A percentile compares a stretch with the other conserved stretches of the same genome.
phyloP scores from a whole-genome alignment of 2,797 vertebrate species.

The Eidolon dupreanum region DNA sequence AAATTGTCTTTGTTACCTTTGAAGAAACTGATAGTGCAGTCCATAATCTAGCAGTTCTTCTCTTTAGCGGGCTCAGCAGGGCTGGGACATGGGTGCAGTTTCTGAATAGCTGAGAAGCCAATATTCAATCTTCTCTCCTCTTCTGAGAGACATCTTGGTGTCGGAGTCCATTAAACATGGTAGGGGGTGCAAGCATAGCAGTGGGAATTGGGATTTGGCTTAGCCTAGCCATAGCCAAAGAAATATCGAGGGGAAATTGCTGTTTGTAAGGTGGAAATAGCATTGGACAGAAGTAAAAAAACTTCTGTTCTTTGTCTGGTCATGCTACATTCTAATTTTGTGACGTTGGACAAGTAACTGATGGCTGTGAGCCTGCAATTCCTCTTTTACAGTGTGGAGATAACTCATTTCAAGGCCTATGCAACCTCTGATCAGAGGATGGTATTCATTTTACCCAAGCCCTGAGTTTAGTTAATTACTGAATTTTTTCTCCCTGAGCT shows the following conservation, averaged over 20 bases:
- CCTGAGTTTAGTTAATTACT: slow-evolving; percentile 54
- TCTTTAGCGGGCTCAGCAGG: neutral
- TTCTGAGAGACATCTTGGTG: neutral
- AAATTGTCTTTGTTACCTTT: neutral
- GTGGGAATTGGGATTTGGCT: neutral
- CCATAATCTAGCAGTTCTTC: neutral
- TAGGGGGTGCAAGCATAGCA: neutral
- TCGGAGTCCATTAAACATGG: neutral
- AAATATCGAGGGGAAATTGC: neutral
- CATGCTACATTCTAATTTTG: slow-evolving; percentile 33
- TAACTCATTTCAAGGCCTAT: slow-evolving; percentile 25
- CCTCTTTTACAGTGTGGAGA: slow-evolving; percentile 1
- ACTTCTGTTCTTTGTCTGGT: neutral
- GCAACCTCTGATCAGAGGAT: slow-evolving; percentile 43
- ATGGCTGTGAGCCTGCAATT: neutral
- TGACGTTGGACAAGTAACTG: neutral
- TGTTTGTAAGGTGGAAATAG: slow-evolving; percentile 1
- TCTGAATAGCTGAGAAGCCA: neutral
- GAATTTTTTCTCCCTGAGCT: slow-evolving; percentile 10
- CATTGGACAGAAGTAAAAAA: neutral
- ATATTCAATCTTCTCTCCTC: neutral
- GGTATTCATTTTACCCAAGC: slow-evolving; percentile 56
- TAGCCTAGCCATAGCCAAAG: neutral
- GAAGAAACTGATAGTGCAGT: neutral
- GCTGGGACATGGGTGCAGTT: neutral